phyloP scores from a whole-genome alignment of 1,140 invertebrate genomes.

The Leguminivora glycinivorella region DNA sequence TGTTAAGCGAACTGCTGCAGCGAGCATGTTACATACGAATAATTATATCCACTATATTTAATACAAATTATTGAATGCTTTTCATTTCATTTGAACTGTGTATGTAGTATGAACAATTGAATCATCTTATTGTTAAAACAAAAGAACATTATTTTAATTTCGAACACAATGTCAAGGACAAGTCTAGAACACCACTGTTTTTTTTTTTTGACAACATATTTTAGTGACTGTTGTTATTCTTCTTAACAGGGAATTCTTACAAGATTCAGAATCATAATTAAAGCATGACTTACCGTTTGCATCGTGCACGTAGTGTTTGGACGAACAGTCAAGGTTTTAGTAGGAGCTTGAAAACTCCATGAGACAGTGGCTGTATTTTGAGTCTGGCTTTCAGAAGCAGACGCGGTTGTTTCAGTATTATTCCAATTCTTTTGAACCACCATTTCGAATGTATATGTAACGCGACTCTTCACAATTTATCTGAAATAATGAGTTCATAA shows the following conservation, averaged over 20 bases:
- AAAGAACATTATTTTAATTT: not conserved
- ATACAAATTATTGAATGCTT: too few species aligned
- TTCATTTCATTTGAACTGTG: too few species aligned
- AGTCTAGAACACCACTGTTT: not conserved
- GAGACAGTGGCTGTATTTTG: slow-evolving; percentile 41
- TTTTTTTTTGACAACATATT: not conserved
- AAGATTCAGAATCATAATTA: not conserved
- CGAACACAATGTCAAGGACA: not conserved
- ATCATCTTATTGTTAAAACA: slow-evolving; percentile 28
- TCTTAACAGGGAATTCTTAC: not conserved
- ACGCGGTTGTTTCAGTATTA: slow-evolving; percentile 49
- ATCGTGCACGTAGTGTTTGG: slow-evolving; percentile 47
- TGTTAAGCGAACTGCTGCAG: too few species aligned
- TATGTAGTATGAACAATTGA: slow-evolving; percentile 13
- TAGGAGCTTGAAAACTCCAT: slow-evolving; percentile 62
- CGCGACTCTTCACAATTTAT: slow-evolving; percentile 1
- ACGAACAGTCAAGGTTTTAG: slow-evolving; percentile 53
- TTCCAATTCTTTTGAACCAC: slow-evolving; percentile 70
- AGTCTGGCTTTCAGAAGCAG: slow-evolving; percentile 40
- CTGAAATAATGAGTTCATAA: not conserved
- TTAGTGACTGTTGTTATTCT: not conserved
- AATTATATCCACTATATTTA: too few species aligned
- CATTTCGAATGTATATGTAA: slow-evolving; percentile 49
- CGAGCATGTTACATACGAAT: too few species aligned
- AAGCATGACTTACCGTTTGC: slow-evolving; percentile 55